Conservation (phyloP, 1,140 invertebrate species). For the Phenacoccus solenopsis region DNA sequence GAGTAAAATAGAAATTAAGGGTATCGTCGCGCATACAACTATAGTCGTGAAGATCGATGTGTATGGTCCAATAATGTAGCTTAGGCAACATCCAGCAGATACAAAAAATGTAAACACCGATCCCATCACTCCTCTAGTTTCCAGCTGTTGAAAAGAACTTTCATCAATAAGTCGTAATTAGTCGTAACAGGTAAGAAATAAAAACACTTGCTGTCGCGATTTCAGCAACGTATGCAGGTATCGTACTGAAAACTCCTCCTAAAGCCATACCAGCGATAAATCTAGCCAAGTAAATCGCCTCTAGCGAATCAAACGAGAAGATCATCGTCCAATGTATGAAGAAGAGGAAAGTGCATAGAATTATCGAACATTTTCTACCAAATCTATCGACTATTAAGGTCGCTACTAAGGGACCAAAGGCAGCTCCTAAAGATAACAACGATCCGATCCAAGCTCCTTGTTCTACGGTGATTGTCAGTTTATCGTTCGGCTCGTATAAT, state of each 20-base stretch:
- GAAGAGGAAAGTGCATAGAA: conserved; percentile 43
- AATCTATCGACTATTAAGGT: conserved; percentile 53
- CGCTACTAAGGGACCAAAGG: conserved; percentile 26
- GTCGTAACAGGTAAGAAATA: too few relatives aligned
- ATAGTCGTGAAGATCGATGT: conserved; percentile 51
- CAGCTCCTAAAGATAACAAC: conserved; percentile 28
- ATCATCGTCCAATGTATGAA: conserved; percentile 22
- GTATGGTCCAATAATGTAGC: conserved; percentile 61
- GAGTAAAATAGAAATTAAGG: conserved; percentile 47
- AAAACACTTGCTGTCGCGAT: conserved; percentile 39
- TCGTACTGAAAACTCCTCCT: conserved; percentile 39
- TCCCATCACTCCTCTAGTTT: conserved; percentile 35
- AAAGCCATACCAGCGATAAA: conserved; percentile 41
- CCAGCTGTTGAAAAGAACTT: too few relatives aligned
- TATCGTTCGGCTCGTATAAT: conserved; percentile 33
- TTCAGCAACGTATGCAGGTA: conserved; percentile 48
- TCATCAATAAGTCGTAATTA: too few relatives aligned
- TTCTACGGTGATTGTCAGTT: background rate
- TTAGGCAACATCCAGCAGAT: conserved; percentile 57
- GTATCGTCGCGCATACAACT: conserved; percentile 45
- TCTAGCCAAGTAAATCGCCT: conserved; percentile 42
- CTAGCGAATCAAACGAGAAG: conserved; percentile 7
- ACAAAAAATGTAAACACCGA: conserved; percentile 69
- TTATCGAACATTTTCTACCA: conserved; percentile 55
- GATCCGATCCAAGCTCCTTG: conserved; percentile 24